Evolutionary conservation across 2,888 invertebrate species (phyloP).

Genomic region (Lasioglossum leucozonium): DNA sequence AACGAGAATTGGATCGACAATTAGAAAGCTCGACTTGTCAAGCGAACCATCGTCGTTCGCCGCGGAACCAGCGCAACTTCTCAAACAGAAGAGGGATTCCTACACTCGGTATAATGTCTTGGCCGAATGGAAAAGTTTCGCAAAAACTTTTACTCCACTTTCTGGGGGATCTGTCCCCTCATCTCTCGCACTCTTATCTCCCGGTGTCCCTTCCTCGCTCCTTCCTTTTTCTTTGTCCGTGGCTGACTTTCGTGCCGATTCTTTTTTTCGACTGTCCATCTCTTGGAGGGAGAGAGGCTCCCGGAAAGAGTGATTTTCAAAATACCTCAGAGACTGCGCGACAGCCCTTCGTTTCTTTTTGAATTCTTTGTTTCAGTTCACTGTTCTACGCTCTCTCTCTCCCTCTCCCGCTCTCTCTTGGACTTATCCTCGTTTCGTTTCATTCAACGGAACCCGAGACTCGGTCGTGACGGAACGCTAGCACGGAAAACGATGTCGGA

Average conservation of each 20-base stretch:
- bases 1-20: neutral
- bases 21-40: slow-evolving; percentile 42
- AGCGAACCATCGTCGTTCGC: neutral
- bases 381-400: slow-evolving; percentile 10
- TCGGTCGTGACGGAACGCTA: neutral
- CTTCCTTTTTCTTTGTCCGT: slow-evolving; percentile 24
- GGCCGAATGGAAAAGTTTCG: slow-evolving; percentile 72
- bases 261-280: slow-evolving; percentile 33
- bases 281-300: neutral
- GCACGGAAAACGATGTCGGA: slow-evolving; percentile 11
- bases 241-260: slow-evolving; percentile 53
- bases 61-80: slow-evolving; percentile 37
- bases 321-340: slow-evolving; percentile 49
- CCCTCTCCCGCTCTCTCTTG: neutral
- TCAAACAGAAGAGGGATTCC: slow-evolving; percentile 24
- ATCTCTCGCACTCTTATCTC: slow-evolving; percentile 50
- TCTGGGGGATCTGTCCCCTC: slow-evolving; percentile 45
- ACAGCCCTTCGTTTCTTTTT: neutral
- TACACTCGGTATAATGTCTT: slow-evolving; percentile 65
- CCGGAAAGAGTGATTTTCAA: slow-evolving; percentile 59
- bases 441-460: slow-evolving; percentile 61
- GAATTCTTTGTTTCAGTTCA: neutral
- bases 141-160: slow-evolving; percentile 69
- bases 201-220: slow-evolving; percentile 1
- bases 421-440: slow-evolving; percentile 63